Evolutionary conservation across 2,113 vertebrate species (phyloP), one percentile per base, ranked within the genome.

Genomic region (Macaca mulatta): DNA sequence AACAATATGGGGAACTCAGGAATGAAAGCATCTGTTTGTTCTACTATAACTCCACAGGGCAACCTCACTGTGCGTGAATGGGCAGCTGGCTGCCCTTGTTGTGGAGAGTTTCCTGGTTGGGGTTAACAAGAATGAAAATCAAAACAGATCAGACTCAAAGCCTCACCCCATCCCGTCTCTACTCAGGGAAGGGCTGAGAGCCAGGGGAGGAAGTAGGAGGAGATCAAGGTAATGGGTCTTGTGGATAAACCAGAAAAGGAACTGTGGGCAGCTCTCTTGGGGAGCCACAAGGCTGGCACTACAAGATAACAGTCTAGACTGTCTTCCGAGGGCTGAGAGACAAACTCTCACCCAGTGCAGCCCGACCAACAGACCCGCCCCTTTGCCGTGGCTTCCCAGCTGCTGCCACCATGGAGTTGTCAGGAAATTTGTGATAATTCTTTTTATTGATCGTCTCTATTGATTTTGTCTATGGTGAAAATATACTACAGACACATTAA

Each of bases 401-500:
- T 35, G 32, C 59, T 70, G 75, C 90, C 93, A 95, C 93, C 85
- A 2, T 30, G 77, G 97, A 97, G 81, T 82, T 96, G 97, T 97
- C 97, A 97, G 92, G 93, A 98, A 98, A 97, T 96, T 82, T 87
- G 96, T 91, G 97, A 97, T 97, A 89, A 98, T 95, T 96, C 81
- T 79, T 89, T 98, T 97, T 98, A 98, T 98, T 67, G 96, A 98
- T 95, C 81, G 7, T 96, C 94, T 90, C 97, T 98, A 98, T 97
- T 98, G 98, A 98, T 98, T 98, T 96, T 97, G 97, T 98, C 88
- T 93, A 96, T 57, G 67, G 97, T 97, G 97, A 98, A 98, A 98
- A 99, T 97, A 98, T 92, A 98, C 38, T 98, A 90, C 92, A 95
- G 96, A 95, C 83, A 98, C 90, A 94, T 98, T 97, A 98, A 98